Conservation (phyloP, 2,113 vertebrate species). For the Mustela lutreola region DNA sequence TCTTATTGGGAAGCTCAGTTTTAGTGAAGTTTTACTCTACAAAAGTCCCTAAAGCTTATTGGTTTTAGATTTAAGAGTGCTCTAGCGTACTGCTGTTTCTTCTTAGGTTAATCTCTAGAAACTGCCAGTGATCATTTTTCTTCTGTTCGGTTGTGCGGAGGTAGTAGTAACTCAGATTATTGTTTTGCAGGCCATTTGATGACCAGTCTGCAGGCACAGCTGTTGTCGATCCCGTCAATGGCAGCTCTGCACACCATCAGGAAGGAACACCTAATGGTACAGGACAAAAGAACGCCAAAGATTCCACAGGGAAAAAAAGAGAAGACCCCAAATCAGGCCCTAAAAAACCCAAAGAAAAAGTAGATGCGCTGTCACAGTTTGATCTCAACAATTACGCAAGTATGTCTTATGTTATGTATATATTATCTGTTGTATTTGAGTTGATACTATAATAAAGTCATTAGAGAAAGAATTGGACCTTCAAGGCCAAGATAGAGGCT, state of each 20-base stretch:
- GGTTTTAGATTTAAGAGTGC: neutral
- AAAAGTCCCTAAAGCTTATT: neutral
- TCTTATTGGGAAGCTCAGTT: neutral
- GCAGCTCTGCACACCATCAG: conserved; percentile 89
- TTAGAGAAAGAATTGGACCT: neutral
- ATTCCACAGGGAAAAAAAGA: conserved; percentile 92
- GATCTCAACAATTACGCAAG: conserved; percentile 99
- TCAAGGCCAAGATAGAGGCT: neutral
- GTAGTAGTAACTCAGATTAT: conserved; percentile 19
- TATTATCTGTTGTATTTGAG: neutral
- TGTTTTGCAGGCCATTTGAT: conserved; percentile 87
- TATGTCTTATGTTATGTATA: conserved; percentile 83
- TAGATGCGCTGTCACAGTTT: conserved; percentile 98
- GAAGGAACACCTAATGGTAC: conserved; percentile 81
- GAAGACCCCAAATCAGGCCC: conserved; percentile 94
- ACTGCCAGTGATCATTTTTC: neutral
- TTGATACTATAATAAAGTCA: neutral
- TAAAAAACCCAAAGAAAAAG: conserved; percentile 98
- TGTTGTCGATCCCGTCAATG: conserved; percentile 80
- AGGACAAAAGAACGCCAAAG: conserved; percentile 91
- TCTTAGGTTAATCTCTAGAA: conserved; percentile 15
- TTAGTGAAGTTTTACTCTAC: neutral
- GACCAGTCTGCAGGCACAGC: conserved; percentile 84
- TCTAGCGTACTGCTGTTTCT: neutral
- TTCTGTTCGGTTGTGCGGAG: neutral